These are phyloP conservation scores for Melanogrammus aeglefinus DNA, from an alignment of 2,797 vertebrate species.

Conservation along the genomic window DNA sequence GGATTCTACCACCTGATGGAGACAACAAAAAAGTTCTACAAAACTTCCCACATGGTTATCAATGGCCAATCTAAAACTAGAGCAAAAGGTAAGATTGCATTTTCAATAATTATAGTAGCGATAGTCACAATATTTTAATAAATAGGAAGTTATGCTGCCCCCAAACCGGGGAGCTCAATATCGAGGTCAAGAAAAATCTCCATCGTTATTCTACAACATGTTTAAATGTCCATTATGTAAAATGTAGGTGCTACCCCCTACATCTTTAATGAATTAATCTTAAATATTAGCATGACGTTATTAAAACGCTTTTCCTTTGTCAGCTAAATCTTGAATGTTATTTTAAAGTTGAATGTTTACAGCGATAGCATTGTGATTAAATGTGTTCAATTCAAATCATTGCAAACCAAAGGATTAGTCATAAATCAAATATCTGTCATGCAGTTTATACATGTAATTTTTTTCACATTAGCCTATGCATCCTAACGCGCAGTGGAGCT, in stretches of 20 bases:
- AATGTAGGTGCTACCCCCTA: too few species aligned
- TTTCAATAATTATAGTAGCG: not conserved
- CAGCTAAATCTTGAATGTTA: not conserved
- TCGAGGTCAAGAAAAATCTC: not conserved
- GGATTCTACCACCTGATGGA: slow-evolving; percentile 73
- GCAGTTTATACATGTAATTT: not conserved
- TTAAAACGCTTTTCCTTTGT: not conserved
- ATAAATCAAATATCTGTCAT: not conserved
- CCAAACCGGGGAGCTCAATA: not conserved
- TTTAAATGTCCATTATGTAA: not conserved
- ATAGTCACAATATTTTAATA: too few species aligned
- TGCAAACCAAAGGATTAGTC: not conserved
- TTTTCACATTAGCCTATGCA: not conserved
- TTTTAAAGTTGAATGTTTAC: not conserved
- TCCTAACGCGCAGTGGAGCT: not conserved
- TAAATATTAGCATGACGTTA: not conserved
- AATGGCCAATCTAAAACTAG: not conserved
- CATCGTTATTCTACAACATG: not conserved
- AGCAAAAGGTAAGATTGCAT: not conserved
- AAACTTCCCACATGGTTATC: not conserved
- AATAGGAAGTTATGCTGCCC: not conserved
- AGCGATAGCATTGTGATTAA: not conserved
- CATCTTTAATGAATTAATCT: not conserved
- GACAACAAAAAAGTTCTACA: not conserved
- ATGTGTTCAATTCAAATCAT: not conserved